Evolutionary conservation across 2,888 invertebrate species (phyloP), one percentile per base, ranked within the genome.

Genomic region (Nemapogon koenigi): DNA sequence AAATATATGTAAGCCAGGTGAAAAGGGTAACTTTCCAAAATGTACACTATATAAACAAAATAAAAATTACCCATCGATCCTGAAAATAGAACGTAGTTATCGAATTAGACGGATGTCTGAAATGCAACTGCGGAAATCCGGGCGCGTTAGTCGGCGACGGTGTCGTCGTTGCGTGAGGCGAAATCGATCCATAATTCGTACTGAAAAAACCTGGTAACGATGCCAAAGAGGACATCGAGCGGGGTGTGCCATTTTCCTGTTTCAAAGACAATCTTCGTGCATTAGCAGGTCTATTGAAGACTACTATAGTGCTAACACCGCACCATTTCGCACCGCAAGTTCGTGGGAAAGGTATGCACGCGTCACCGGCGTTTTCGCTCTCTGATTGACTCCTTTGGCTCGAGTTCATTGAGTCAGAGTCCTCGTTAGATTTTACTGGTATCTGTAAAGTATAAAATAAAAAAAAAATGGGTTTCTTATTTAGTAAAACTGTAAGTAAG

Each of bases 281-380:
- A 49, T 85, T 83, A 38, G 88, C 80, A 0, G 89, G 87, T 36
- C 92, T 83, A 35, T 89, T 89, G 68, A 97, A 97, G 47, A 91
- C 91, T 0, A 94, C 94, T 40, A 97, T 68, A 39, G 87, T 84
- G 52, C 92, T 92, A 15, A 90, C 90, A 16, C 90, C 90, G 65
- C 92, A 94, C 81, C 97, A 97, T 52, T 90, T 88, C 0, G 94
- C 96, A 1, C 96, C 96, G 7, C 94, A 94, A 0, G 96, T 97
- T 38, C 94, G 82, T 0, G 97, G 97, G 65, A 95, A 97, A 0
- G 97, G 97, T 48, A 97, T 91, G 57, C 91, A 91, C 4, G 91
- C 87, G 55, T 92, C 92, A 19, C 83, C 79, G 0, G 78, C 78
- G 45, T 75, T 75, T 44, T 76, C 79, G 44, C 76, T 68, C 42